Evolutionary conservation across 2,888 invertebrate species (phyloP).

Genomic region (Nipponacmea schrenckii): DNA sequence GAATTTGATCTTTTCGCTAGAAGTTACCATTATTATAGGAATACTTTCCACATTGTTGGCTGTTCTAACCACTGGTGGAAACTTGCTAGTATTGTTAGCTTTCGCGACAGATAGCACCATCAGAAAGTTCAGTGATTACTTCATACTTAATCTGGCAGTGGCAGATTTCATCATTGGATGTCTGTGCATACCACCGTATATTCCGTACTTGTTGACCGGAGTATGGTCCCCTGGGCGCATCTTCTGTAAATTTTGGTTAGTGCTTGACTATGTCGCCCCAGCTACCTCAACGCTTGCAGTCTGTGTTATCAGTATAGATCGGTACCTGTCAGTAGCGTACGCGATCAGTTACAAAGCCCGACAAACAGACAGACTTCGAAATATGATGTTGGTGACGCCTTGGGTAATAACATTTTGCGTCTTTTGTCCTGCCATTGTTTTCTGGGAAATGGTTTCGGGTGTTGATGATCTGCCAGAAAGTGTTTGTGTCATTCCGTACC

Average conservation of each 20-base stretch:
- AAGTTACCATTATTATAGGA: conserved; percentile 19
- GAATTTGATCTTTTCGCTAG: not conserved
- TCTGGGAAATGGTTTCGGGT: conserved; percentile 38
- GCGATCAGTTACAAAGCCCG: conserved; percentile 38
- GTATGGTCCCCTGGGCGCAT: conserved; percentile 36
- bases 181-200: conserved; percentile 37
- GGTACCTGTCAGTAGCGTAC: conserved; percentile 36
- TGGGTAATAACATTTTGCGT: conserved; percentile 41
- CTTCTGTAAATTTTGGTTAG: conserved; percentile 43
- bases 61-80: conserved; percentile 35
- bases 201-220: conserved; percentile 40
- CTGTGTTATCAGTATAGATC: conserved; percentile 45
- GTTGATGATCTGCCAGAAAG: conserved; percentile 26
- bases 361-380: conserved; percentile 29
- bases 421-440: conserved; percentile 39
- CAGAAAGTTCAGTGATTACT: conserved; percentile 46
- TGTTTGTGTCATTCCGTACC: conserved; percentile 38
- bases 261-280: conserved; percentile 44
- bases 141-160: conserved; percentile 48
- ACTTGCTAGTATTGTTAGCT: conserved; percentile 41
- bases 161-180: conserved; percentile 47
- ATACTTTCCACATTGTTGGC: conserved; percentile 28
- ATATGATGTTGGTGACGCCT: conserved; percentile 35
- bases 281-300: conserved; percentile 45
- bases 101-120: conserved; percentile 39